A percentile compares a stretch with the other conserved stretches of the same genome.
Conservation (phyloP, 1,140 invertebrate species). For the Latrodectus geometricus region DNA sequence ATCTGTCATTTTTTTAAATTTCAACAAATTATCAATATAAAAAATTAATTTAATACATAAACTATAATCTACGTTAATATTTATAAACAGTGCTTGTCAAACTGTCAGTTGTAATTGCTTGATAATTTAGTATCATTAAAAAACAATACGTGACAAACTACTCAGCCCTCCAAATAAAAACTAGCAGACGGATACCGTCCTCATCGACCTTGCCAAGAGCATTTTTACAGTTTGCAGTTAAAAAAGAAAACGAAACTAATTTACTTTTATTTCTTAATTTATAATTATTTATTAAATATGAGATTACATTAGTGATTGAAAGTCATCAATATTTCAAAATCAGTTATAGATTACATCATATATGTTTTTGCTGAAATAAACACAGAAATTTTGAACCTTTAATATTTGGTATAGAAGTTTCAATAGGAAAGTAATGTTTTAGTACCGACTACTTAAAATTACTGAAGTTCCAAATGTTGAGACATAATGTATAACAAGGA, state of each 20-base stretch:
- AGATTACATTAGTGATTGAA: too few species aligned
- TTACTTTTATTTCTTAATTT: too few species aligned
- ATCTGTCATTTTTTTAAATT: conserved; percentile 38
- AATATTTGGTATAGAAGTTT: too few species aligned
- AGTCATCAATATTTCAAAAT: too few species aligned
- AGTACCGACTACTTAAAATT: too few species aligned
- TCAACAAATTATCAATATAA: background rate
- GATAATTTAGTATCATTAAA: background rate
- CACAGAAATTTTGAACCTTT: too few species aligned
- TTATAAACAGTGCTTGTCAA: background rate
- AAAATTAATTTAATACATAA: background rate
- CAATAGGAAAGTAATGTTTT: too few species aligned
- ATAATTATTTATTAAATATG: too few species aligned
- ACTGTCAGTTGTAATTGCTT: background rate
- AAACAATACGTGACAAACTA: background rate
- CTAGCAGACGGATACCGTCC: background rate
- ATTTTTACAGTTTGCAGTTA: background rate
- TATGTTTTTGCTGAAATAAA: too few species aligned
- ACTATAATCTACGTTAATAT: background rate
- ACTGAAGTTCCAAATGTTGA: too few species aligned
- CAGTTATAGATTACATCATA: too few species aligned
- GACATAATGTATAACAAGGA: too few species aligned
- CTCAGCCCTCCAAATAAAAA: background rate
- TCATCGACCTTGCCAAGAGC: background rate
- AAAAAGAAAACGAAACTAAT: background rate